Evolutionary conservation across 2,797 vertebrate genomes (phyloP).

Genomic region (Anableps anableps): DNA sequence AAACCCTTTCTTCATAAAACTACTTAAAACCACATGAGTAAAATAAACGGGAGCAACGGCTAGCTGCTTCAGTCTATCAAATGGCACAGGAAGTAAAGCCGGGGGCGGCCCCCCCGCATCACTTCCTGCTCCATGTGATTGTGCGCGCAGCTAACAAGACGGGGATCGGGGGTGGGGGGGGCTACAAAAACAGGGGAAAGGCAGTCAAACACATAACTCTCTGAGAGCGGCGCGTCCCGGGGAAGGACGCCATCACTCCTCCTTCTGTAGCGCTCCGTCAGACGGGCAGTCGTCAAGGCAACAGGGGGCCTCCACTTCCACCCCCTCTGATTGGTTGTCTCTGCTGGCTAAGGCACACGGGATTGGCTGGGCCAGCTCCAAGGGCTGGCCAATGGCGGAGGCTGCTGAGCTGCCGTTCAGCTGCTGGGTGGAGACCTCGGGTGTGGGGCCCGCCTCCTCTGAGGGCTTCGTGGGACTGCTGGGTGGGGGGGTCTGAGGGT

Average conservation of each 20-base stretch:
- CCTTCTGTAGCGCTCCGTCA: conserved; percentile 88
- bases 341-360: conserved; percentile 93
- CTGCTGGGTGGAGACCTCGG: conserved; percentile 78
- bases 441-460: conserved; percentile 80
- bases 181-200: conserved; percentile 84
- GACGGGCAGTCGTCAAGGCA: conserved; percentile 89
- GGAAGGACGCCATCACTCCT: conserved; percentile 82
- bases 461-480: conserved; percentile 82
- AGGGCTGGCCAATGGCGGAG: conserved; percentile 78
- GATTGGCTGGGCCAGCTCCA: conserved; percentile 86
- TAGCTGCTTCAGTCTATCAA: conserved; percentile 55
- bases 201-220: conserved; percentile 86
- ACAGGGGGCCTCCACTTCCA: conserved; percentile 83
- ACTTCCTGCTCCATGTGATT: conserved; percentile 60
- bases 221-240: conserved; percentile 72
- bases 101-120: conserved; percentile 5
- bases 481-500: conserved; percentile 74
- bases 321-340: conserved; percentile 89
- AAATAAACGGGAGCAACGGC: conserved; percentile 69
- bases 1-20: conserved; percentile 71
- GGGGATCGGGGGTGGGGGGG: conserved; percentile 27
- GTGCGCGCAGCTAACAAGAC: conserved; percentile 47
- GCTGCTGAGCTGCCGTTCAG: conserved; percentile 85
- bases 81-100: conserved; percentile 44
- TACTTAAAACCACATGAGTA: conserved; percentile 76